Percentiles rank a stretch among this genome's conserved stretches.
Conservation (phyloP, 30 jellyfish, hydroid and myxozoan genomes). For the Sanderia malayensis region DNA sequence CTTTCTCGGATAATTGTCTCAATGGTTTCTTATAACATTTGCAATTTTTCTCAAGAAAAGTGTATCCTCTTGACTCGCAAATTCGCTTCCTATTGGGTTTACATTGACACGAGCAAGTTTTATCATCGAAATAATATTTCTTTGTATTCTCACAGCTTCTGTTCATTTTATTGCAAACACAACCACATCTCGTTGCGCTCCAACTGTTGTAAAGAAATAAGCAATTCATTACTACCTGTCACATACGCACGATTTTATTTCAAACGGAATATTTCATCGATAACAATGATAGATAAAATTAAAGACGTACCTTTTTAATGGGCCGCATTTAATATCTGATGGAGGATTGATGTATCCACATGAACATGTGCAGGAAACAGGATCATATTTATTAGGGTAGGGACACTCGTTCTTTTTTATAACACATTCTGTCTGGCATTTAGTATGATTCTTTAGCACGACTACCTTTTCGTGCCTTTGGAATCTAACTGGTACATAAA, state of each 20-base stretch:
- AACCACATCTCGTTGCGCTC: slow-evolving; percentile 28
- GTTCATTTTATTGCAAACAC: slow-evolving; percentile 29
- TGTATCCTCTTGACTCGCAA: slow-evolving; percentile 40
- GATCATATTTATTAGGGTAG: slow-evolving; percentile 36
- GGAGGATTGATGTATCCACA: slow-evolving; percentile 52
- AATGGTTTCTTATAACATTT: slow-evolving; percentile 15
- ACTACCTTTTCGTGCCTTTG: background rate
- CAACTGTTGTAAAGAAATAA: slow-evolving; percentile 10
- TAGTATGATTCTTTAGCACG: slow-evolving; percentile 42
- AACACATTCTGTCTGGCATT: slow-evolving; percentile 48
- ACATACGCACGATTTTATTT: slow-evolving; percentile 1
- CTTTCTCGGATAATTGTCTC: slow-evolving; percentile 17
- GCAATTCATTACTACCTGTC: slow-evolving; percentile 3
- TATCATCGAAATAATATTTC: slow-evolving; percentile 34
- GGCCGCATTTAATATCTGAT: slow-evolving; percentile 11
- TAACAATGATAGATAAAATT: too few species aligned
- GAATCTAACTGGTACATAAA: background rate
- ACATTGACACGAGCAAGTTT: slow-evolving; percentile 55
- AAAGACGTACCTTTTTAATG: slow-evolving; percentile 18
- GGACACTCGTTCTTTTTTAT: slow-evolving; percentile 33
- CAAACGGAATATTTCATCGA: slow-evolving; percentile 39
- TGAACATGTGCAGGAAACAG: slow-evolving; percentile 16
- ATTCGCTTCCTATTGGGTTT: slow-evolving; percentile 22
- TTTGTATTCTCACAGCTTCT: slow-evolving; percentile 2
- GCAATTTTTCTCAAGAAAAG: slow-evolving; percentile 26